phyloP scores from a whole-genome alignment of 2,113 vertebrate genomes.

The Hypocryptadius cinnamomeus region DNA sequence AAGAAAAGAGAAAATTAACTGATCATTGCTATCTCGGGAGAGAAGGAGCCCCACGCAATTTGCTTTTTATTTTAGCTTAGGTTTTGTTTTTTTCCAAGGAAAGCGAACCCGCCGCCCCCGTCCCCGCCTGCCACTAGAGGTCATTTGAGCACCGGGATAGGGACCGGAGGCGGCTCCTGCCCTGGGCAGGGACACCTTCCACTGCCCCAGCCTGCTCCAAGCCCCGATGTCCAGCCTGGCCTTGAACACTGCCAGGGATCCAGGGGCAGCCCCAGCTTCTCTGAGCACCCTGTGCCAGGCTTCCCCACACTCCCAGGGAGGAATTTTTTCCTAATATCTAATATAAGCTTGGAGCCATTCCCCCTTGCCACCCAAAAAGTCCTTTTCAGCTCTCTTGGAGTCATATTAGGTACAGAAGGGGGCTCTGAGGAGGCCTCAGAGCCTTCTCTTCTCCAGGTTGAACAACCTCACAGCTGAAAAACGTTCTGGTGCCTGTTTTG shows the following conservation, averaged over 20 bases:
- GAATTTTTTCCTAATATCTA: neutral
- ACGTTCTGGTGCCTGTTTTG: neutral
- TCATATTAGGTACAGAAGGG: neutral
- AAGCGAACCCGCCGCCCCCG: neutral
- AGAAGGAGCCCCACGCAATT: neutral
- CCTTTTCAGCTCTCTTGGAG: too few species aligned
- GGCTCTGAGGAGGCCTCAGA: neutral
- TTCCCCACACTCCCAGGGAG: fast-evolving
- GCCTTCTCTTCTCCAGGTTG: neutral
- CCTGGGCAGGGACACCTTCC: neutral
- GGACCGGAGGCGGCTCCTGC: neutral
- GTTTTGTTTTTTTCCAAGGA: neutral
- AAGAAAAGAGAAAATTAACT: neutral
- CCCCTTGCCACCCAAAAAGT: too few species aligned
- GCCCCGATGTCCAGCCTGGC: neutral
- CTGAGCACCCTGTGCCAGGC: neutral
- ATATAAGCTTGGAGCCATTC: neutral
- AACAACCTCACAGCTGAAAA: neutral
- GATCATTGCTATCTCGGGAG: neutral
- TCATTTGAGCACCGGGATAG: slow-evolving; percentile 40
- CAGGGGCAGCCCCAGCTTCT: neutral
- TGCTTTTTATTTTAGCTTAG: neutral
- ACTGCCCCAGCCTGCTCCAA: fast-evolving
- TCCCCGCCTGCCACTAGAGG: slow-evolving; percentile 55
- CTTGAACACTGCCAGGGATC: neutral